These are phyloP conservation scores for Conus canariensis DNA, from an alignment of 2,888 invertebrate genomes.

Conservation along the genomic window DNA sequence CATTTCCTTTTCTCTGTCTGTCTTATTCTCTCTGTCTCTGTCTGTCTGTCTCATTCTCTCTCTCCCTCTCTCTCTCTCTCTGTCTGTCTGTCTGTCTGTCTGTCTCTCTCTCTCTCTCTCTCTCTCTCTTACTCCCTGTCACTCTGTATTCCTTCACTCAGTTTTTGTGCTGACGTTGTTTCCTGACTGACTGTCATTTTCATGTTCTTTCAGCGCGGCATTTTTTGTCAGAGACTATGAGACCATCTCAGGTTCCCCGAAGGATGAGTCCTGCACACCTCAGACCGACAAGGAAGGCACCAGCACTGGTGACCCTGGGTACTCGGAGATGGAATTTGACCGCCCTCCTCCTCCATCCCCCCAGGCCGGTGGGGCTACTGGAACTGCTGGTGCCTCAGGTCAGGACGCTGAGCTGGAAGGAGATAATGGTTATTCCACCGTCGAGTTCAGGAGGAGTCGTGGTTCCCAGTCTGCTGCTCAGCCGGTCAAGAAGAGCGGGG, in stretches of 20 bases:
- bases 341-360: neutral
- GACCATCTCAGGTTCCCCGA: neutral
- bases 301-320: constrained; percentile 5
- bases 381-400: neutral
- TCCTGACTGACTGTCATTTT: neutral
- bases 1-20: no score
- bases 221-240: constrained; percentile 32
- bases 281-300: neutral
- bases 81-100: neutral
- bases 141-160: no score
- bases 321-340: constrained; percentile 12
- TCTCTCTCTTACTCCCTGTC: no score
- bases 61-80: neutral
- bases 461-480: neutral
- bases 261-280: neutral
- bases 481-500: neutral
- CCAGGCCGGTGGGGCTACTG: neutral
- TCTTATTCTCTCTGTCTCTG: neutral
- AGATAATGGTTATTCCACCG: neutral
- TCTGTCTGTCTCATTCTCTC: neutral
- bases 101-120: neutral
- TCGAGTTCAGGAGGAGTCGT: neutral
- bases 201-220: neutral
- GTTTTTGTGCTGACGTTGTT: neutral
- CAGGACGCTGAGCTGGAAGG: neutral